Evolutionary conservation across 2,113 vertebrate genomes (phyloP), one percentile per base, ranked within the genome.

Genomic region (Osmerus mordax): DNA sequence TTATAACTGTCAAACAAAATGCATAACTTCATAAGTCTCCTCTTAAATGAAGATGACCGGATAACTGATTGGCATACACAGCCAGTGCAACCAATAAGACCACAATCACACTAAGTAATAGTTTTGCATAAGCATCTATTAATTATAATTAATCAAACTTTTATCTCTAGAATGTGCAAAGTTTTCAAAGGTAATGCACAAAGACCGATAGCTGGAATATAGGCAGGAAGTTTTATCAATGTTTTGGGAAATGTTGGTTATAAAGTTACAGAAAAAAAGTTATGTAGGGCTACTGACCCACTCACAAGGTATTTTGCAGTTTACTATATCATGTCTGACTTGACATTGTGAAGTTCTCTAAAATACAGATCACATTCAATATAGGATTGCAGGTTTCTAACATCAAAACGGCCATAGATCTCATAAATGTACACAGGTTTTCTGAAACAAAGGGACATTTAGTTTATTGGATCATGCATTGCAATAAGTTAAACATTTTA

Each of bases 321-420:
- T 18, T 3, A 3, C 73, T 89, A 93, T 15, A 88, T 71, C 86
- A 93, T 91, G 84, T 92, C 93, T 1, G 86, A 64, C 11, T 81
- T 61, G 0, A 77, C 21, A 36, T 87, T 71, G 16, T 86, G 56
- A 56, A 90, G 87, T 29, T 93, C 86, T 82, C 70, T 90, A 82
- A 94, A 93, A 74, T 93, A 93, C 61, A 75, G 81, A 76, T 93
- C 88, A 71, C 93, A 93, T 66, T 90, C 90, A 1, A 80, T 32
- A 52, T 94, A 94, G 0, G 92, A 91, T 1, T 84, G 62, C 56
- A 94, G 65, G 75, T 92, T 93, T 74, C 93, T 92, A 9, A 94
- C 91, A 21, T 94, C 93, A 16, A 94, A 94, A 19, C 93, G 93
- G 0, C 93, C 93, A 21, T 87, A 89, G 73, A 94, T 87, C 65